Evolutionary conservation across 1,140 invertebrate species (phyloP), one percentile per base, ranked within the genome.

Genomic region (Drosophila kepulauana): DNA sequence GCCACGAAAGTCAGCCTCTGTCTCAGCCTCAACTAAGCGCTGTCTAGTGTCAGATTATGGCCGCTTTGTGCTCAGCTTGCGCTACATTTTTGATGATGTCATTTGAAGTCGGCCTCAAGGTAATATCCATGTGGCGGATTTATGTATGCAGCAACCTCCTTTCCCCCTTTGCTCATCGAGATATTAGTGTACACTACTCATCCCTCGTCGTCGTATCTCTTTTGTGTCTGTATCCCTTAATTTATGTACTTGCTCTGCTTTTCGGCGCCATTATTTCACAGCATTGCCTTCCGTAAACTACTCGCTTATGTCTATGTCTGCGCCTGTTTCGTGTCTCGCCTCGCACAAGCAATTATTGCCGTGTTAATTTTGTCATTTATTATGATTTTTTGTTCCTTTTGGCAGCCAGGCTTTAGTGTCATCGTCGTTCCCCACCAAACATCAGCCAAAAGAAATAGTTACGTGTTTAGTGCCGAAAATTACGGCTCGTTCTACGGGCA

Each of bases 51-150:
- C 84, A 88, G 84, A 88, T 88, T 88, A 88, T 88, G 84, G 85
- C 61, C 85, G 80, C 82, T 84, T 88, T 89, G 77, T 81, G 81
- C 79, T 79, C 68, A 71, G 76, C 48, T 59, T 64, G 75, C 56
- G 79, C 77, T 84, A 88, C 84, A 88, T 88, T 84, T 88, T 88
- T 88, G 84, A 88, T 89, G 84, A 88, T 88, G 84, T 88, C 84
- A 89, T 88, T 88, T 88, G 77, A 84, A 84, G 84, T 66, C 61
- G 78, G 74, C 74, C 51, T 66, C 56, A 66, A 76, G 84, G 79
- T 67, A 80, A 88, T 88, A 84, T 88, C 76, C 73, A 88, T 80
- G 79, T 63, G 74, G 80, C 73, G 80, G 82, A 88, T 88, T 82
- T 80, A 82, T 72, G 75, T 56, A 8, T 38, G 33, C n/a, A 25